Evolutionary conservation across 2,113 vertebrate genomes (phyloP).

Genomic region (Rhinolophus sinicus): DNA sequence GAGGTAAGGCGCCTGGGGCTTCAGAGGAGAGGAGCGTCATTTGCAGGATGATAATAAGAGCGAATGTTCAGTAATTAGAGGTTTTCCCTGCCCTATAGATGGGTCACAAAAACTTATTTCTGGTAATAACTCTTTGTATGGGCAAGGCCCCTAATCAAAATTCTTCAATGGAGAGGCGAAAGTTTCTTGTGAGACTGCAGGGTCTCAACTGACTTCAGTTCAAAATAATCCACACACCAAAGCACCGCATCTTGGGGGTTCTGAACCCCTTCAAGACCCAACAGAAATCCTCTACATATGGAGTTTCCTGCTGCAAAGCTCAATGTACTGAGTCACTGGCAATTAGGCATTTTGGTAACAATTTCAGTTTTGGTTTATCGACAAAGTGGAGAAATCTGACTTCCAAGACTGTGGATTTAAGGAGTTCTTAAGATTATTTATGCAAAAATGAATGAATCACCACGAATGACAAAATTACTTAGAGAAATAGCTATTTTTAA

Average conservation of each 20-base stretch:
- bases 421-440: neutral
- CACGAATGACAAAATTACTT: neutral
- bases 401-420: neutral
- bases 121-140: neutral
- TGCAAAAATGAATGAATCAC: neutral
- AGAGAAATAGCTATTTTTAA: neutral
- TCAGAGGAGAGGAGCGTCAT: neutral
- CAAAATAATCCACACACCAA: neutral
- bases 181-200: neutral
- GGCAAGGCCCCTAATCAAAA: neutral
- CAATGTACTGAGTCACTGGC: neutral
- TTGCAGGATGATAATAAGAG: neutral
- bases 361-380: neutral
- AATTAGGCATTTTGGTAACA: neutral
- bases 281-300: neutral
- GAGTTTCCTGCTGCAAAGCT: neutral
- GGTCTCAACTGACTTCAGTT: neutral
- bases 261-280: neutral
- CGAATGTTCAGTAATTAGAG: neutral
- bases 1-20: neutral
- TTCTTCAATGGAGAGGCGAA: neutral
- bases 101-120: neutral
- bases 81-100: neutral
- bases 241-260: too few relatives aligned
- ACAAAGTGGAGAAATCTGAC: neutral